These are phyloP conservation scores for Clarias batrachus DNA, from an alignment of 2,113 vertebrate genomes.

Conservation along the genomic window DNA sequence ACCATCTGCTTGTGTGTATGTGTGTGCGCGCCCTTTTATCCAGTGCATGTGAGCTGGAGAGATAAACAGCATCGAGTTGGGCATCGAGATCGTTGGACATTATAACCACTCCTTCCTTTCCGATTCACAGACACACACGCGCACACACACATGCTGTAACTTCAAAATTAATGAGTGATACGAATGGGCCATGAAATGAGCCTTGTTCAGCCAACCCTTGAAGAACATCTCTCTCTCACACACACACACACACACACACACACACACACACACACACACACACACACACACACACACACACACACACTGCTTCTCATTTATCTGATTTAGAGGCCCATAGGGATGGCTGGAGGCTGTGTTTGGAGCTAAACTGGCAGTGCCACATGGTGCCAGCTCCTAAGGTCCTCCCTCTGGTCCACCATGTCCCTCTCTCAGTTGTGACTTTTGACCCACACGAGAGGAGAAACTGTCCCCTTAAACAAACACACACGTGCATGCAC, in stretches of 20 bases:
- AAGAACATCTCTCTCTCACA: neutral
- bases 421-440: slow-evolving; percentile 17
- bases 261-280: slow-evolving; percentile 35
- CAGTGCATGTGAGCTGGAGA: slow-evolving; percentile 40
- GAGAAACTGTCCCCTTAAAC: slow-evolving; percentile 19
- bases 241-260: neutral
- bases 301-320: neutral
- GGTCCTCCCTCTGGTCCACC: slow-evolving; percentile 28
- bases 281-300: slow-evolving; percentile 17
- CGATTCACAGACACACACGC: slow-evolving; percentile 31
- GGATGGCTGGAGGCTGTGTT: slow-evolving; percentile 33
- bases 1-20: slow-evolving; percentile 44
- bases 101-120: neutral
- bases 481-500: neutral
- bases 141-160: neutral
- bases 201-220: slow-evolving; percentile 10
- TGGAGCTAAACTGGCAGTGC: slow-evolving; percentile 35
- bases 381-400: slow-evolving; percentile 30
- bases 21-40: slow-evolving; percentile 29
- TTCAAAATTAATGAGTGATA: slow-evolving; percentile 15
- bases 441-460: slow-evolving; percentile 23
- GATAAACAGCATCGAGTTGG: slow-evolving; percentile 46
- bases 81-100: slow-evolving; percentile 28
- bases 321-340: slow-evolving; percentile 14
- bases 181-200: slow-evolving; percentile 12